Conservation (phyloP, 2,888 invertebrate species). For the Seira musarum region DNA sequence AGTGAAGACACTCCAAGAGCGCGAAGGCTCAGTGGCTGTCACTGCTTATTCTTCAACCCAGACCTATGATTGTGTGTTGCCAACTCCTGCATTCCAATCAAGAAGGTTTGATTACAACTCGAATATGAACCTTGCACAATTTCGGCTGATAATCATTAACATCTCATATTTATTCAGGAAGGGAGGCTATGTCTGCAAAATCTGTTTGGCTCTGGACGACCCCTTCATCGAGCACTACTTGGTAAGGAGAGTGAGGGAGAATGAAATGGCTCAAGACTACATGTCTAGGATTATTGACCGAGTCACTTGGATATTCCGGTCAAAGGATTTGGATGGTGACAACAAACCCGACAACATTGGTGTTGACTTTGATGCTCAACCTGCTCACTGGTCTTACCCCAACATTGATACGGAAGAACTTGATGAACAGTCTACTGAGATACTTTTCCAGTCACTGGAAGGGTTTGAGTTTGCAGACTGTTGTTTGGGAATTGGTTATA, state of each 20-base stretch:
- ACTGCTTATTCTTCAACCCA: conserved; percentile 56
- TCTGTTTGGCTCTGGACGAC: conserved; percentile 63
- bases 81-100: conserved; percentile 62
- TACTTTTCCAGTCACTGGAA: conserved; percentile 56
- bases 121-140: neutral
- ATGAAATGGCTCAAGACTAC: conserved; percentile 19
- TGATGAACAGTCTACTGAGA: conserved; percentile 58
- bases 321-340: conserved; percentile 64
- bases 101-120: conserved; percentile 37
- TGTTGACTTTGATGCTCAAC: conserved; percentile 59
- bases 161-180: conserved; percentile 36
- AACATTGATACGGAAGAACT: conserved; percentile 45
- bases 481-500: conserved; percentile 67
- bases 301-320: conserved; percentile 67
- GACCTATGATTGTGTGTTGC: conserved; percentile 65
- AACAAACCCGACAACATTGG: conserved; percentile 65
- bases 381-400: conserved; percentile 43
- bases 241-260: neutral
- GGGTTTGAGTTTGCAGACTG: conserved; percentile 64
- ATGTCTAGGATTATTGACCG: conserved; percentile 61
- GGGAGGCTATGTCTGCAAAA: conserved; percentile 67
- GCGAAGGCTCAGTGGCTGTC: conserved; percentile 65
- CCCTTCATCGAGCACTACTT: conserved; percentile 50
- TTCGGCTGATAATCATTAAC: neutral
- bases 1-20: conserved; percentile 61